Evolutionary conservation across 1,140 invertebrate species (phyloP).

Genomic region (Musca vetustissima): DNA sequence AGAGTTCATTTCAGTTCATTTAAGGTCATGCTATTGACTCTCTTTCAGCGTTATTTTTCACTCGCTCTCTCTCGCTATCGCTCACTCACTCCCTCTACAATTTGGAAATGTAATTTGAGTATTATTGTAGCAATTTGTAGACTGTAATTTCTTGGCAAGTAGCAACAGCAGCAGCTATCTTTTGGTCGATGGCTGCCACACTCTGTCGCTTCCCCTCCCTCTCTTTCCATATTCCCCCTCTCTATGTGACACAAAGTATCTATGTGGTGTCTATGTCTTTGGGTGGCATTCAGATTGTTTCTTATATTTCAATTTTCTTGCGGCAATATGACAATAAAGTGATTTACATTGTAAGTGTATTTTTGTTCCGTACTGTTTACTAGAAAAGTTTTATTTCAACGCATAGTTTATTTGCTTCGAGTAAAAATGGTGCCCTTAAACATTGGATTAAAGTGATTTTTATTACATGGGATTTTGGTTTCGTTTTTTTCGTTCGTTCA

Average conservation of each 20-base stretch:
- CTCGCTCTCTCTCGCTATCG: neutral
- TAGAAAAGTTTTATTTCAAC: too few species aligned
- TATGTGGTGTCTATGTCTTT: neutral
- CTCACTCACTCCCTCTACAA: neutral
- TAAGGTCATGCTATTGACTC: neutral
- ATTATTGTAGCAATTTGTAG: constrained; percentile 20
- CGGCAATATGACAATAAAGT: constrained; percentile 12
- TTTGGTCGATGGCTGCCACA: neutral
- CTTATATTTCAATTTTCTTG: constrained; percentile 20
- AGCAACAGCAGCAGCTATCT: too few species aligned
- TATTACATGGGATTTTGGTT: too few species aligned
- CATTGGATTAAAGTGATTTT: too few species aligned
- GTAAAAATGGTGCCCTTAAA: too few species aligned
- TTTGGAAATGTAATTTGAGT: constrained; percentile 16
- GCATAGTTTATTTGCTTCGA: too few species aligned
- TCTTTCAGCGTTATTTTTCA: neutral
- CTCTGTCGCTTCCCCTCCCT: too few species aligned
- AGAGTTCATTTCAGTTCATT: too few species aligned
- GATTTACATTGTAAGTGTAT: constrained; percentile 7
- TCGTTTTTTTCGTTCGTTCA: too few species aligned
- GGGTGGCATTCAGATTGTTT: constrained; percentile 4
- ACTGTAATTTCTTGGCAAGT: constrained; percentile 1
- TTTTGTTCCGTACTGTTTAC: neutral
- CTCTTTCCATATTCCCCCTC: too few species aligned
- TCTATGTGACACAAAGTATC: too few species aligned